Conservation (phyloP, 2,797 vertebrate species). For the Meda fulgida region DNA sequence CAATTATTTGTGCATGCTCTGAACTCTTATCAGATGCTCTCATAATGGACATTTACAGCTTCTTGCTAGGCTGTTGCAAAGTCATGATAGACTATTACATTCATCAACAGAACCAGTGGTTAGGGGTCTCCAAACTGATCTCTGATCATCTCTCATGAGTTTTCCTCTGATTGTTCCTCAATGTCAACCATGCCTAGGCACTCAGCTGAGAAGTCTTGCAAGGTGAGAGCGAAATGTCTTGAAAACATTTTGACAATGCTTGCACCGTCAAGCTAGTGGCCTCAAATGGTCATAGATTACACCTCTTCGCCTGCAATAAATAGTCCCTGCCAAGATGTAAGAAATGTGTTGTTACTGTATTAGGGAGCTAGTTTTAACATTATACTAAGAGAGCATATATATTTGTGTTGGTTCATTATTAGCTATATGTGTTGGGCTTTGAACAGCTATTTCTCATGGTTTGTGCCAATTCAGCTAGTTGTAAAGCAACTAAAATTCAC, state of each 20-base stretch:
- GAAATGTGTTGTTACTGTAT: not conserved
- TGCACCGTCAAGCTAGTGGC: not conserved
- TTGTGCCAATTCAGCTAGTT: not conserved
- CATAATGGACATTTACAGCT: constrained; percentile 25
- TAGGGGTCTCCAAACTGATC: constrained; percentile 10
- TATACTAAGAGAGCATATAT: not conserved
- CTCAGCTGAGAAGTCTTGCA: not conserved
- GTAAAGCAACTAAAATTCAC: not conserved
- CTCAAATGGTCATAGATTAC: not conserved
- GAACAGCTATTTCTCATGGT: not conserved
- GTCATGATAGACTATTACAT: constrained; percentile 18
- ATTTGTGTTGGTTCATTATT: not conserved
- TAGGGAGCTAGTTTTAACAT: not conserved
- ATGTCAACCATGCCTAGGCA: constrained; percentile 2
- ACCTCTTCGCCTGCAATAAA: not conserved
- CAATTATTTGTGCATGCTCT: constrained; percentile 3
- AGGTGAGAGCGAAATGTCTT: not conserved
- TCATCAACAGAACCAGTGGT: constrained; percentile 23
- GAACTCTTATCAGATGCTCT: constrained; percentile 21
- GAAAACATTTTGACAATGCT: not conserved
- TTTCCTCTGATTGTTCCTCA: constrained; percentile 3
- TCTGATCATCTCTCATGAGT: not conserved
- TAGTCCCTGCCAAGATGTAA: not conserved
- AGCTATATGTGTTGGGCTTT: not conserved
- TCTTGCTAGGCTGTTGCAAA: not conserved